A percentile compares a stretch with the other conserved stretches of the same genome.
phyloP scores from a whole-genome alignment of 2,888 invertebrate species.

The Drosophila mettleri region DNA sequence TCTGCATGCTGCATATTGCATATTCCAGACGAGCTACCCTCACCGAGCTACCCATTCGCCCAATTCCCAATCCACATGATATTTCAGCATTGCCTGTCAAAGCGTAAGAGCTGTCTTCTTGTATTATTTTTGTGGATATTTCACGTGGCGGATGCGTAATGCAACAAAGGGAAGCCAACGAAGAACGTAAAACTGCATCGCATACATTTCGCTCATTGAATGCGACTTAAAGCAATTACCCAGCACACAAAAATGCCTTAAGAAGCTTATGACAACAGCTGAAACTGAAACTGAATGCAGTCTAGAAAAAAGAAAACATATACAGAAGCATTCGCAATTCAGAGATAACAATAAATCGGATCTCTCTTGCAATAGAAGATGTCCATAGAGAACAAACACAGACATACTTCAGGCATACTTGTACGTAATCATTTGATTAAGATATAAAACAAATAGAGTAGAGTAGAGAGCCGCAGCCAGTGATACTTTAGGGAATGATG shows the following conservation, averaged over 20 bases:
- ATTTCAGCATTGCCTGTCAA: slow-evolving; percentile 44
- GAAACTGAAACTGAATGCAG: not conserved
- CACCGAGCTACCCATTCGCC: not conserved
- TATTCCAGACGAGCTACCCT: not conserved
- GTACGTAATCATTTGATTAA: too few species aligned
- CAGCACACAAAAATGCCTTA: slow-evolving; percentile 13
- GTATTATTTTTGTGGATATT: slow-evolving; percentile 2
- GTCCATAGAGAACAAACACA: too few species aligned
- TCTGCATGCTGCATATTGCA: not conserved
- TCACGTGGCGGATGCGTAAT: slow-evolving; percentile 58
- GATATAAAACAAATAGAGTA: too few species aligned
- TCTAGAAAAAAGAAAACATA: not conserved
- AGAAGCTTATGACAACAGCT: slow-evolving; percentile 30
- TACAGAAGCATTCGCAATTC: not conserved
- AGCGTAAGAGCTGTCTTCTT: slow-evolving; percentile 35
- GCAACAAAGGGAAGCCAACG: slow-evolving; percentile 10
- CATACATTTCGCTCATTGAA: slow-evolving; percentile 1
- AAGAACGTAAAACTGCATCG: slow-evolving; percentile 6
- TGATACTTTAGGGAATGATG: not conserved
- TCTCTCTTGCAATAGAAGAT: too few species aligned
- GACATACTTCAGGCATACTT: too few species aligned
- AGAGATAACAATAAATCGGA: not conserved
- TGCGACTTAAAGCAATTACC: slow-evolving; percentile 43
- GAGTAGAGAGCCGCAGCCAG: not conserved
- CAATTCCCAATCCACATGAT: slow-evolving; percentile 40